Evolutionary conservation across 2,797 vertebrate genomes (phyloP), one percentile per base, ranked within the genome.

Genomic region (Falco novaeseelandiae): DNA sequence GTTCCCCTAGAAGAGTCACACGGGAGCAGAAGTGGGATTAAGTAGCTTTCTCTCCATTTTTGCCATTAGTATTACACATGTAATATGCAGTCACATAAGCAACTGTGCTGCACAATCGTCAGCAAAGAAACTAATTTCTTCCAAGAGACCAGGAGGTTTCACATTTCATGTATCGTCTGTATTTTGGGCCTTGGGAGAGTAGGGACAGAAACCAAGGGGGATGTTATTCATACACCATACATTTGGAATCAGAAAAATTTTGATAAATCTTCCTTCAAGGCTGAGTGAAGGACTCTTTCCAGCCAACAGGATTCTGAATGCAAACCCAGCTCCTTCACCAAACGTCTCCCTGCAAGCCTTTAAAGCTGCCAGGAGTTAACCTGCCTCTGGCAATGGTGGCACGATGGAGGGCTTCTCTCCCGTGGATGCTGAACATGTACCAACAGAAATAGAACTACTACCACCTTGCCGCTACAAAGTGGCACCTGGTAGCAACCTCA

Each of bases 11-110:
- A 79, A 92, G 46, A 67, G 36, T 66, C 90, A 87, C 87, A 93
- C 30, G 89, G 93, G 89, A 96, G 70, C 72, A 82, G 17, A 91
- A 91, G 42, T 32, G 62, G 76, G 89, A 95, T 95, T 94, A 95
- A 97, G 87, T 36, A 86, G 76, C 82, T 94, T 96, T 96, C 79
- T 86, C 66, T 79, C 79, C 42, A 46, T 86, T 89, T 94, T 96
- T 72, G 66, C 88, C 93, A 94, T 89, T 86, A 88, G 44, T 26
- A 63, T 88, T 86, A 92, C 83, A 83, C 70, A 82, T 79, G 94
- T 89, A 95, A 92, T 42, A 77, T 29, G 51, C 55, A 93, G 85
- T 46, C 87, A 79, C 93, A 90, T 34, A 79, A 79, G 66, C 88
- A 96, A 91, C 69, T 79, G 72, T 57, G 89, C 90, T 91, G 76